Percentiles rank a stretch among this genome's conserved stretches.
These are phyloP conservation scores for Nothoprocta pentlandii DNA, from an alignment of 2,113 vertebrate genomes.

Conservation along the genomic window DNA sequence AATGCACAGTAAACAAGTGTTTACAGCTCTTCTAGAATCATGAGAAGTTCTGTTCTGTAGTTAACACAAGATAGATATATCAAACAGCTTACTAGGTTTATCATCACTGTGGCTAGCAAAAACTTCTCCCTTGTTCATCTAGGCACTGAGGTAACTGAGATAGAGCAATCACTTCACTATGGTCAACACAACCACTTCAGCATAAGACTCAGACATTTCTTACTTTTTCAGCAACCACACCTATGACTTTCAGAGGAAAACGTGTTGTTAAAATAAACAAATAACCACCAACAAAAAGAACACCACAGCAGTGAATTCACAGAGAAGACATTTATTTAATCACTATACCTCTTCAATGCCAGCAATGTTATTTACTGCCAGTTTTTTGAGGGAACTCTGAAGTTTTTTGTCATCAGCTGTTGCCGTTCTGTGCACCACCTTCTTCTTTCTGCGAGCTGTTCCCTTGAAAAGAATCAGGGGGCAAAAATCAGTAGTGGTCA, in stretches of 20 bases:
- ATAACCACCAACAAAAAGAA: not conserved
- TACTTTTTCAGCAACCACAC: not conserved
- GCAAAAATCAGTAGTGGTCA: slow-evolving; percentile 1
- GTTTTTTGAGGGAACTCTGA: slow-evolving; percentile 97
- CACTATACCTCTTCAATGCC: slow-evolving; percentile 95
- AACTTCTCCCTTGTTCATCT: not conserved
- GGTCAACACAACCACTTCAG: not conserved
- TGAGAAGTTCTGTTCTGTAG: not conserved
- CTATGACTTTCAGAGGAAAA: not conserved
- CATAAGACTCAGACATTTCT: not conserved
- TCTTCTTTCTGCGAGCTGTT: slow-evolving; percentile 98
- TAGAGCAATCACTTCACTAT: not conserved
- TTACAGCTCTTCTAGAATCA: not conserved
- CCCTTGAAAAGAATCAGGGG: slow-evolving; percentile 80
- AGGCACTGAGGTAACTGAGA: not conserved
- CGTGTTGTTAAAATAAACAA: too few species aligned
- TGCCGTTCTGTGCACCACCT: slow-evolving; percentile 98
- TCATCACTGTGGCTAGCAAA: not conserved
- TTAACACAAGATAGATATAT: not conserved
- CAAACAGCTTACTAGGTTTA: not conserved
- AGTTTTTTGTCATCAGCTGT: slow-evolving; percentile 99
- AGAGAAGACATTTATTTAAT: not conserved
- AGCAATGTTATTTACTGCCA: slow-evolving; percentile 98
- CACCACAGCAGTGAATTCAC: not conserved
- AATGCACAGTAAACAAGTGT: not conserved